phyloP scores from a whole-genome alignment of 2,797 vertebrate genomes.

The Gymnothorax reevesii region DNA sequence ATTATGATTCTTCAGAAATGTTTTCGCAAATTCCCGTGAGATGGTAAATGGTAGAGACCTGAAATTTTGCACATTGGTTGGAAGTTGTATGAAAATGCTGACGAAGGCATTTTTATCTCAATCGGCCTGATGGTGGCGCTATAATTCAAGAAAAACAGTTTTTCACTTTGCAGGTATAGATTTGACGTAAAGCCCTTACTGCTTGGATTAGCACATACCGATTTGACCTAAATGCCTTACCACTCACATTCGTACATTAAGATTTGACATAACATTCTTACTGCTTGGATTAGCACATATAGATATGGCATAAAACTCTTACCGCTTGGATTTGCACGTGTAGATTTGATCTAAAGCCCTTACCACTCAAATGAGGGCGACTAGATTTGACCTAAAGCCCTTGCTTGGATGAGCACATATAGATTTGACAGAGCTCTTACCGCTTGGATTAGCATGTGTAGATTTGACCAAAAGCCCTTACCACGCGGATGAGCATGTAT shows the following conservation, averaged over 20 bases:
- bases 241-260: conserved; percentile 58
- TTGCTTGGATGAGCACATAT: no score
- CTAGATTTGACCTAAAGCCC: background rate
- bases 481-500: conserved; percentile 50
- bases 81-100: no score
- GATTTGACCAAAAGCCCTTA: conserved; percentile 48
- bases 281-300: conserved; percentile 57
- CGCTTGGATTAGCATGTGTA: no score
- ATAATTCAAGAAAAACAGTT: no score
- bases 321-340: conserved; percentile 64
- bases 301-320: conserved; percentile 20
- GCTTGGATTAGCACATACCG: conserved; percentile 27
- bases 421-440: no score
- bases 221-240: background rate
- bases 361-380: conserved; percentile 56
- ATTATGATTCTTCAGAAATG: no score
- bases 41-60: no score
- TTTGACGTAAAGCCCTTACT: background rate
- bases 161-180: no score
- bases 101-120: no score
- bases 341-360: conserved; percentile 33
- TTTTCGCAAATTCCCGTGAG: no score
- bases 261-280: background rate
- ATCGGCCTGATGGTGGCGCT: no score
- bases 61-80: no score